These are phyloP conservation scores for Fragum whitleyi DNA, from an alignment of 2,888 invertebrate genomes.

Conservation along the genomic window DNA sequence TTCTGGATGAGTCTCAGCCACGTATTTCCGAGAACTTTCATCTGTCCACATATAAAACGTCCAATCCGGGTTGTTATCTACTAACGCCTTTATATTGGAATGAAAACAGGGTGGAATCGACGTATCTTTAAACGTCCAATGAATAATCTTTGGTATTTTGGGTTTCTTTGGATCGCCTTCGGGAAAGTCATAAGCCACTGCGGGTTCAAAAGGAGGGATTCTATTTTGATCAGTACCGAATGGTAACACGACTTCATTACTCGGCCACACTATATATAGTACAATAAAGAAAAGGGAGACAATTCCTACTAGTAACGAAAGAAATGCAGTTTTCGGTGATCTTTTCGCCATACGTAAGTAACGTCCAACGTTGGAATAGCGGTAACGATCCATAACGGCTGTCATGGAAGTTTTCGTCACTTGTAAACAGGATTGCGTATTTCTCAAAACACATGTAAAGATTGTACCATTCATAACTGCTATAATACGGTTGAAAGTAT, in stretches of 20 bases:
- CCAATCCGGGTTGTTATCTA: slow-evolving; percentile 76
- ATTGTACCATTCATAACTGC: slow-evolving; percentile 9
- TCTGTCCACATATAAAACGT: slow-evolving; percentile 82
- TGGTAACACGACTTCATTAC: slow-evolving; percentile 2
- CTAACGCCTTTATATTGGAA: slow-evolving; percentile 63
- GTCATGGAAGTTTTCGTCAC: neutral
- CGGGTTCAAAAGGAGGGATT: slow-evolving; percentile 33
- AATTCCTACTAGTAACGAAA: neutral
- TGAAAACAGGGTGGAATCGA: slow-evolving; percentile 30
- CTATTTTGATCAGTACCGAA: neutral
- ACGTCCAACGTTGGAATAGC: neutral
- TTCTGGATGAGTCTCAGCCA: slow-evolving; percentile 72
- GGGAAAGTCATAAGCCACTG: slow-evolving; percentile 36
- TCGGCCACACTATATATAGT: slow-evolving; percentile 18
- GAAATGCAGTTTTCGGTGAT: neutral
- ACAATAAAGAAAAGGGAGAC: neutral
- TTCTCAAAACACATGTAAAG: neutral
- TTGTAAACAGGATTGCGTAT: neutral
- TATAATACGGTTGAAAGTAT: neutral
- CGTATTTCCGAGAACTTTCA: slow-evolving; percentile 71
- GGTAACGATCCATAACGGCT: slow-evolving; percentile 5
- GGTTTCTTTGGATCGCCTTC: slow-evolving; percentile 11
- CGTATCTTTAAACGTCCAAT: slow-evolving; percentile 43
- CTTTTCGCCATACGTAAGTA: neutral
- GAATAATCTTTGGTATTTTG: slow-evolving; percentile 55